phyloP scores from a whole-genome alignment of 2,888 invertebrate species.

The Orthonevra nobilis region DNA sequence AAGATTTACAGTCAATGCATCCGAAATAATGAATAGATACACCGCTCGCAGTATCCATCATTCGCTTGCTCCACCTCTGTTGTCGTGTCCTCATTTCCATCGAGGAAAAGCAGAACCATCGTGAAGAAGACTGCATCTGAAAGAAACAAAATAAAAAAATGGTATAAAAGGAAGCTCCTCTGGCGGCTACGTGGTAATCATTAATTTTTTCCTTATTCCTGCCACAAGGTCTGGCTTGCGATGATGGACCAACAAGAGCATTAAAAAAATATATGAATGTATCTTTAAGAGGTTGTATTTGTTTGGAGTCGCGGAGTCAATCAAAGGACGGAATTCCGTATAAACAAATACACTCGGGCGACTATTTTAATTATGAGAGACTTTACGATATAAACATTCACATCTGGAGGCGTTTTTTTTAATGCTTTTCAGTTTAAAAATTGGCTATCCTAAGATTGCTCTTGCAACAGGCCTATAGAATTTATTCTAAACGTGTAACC shows the following conservation, averaged over 20 bases:
- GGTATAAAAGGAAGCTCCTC: conserved; percentile 32
- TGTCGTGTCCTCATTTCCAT: conserved; percentile 7
- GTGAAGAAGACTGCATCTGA: conserved; percentile 24
- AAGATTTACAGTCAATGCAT: conserved; percentile 37
- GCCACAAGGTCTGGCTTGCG: conserved; percentile 19
- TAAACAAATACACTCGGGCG: conserved; percentile 35
- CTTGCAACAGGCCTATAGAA: not conserved
- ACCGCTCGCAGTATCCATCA: conserved; percentile 22
- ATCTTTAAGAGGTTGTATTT: conserved; percentile 28
- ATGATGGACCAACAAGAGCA: not conserved
- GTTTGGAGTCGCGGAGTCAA: conserved; percentile 43
- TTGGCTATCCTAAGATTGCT: not conserved
- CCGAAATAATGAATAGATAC: conserved; percentile 51
- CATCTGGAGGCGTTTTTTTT: conserved; percentile 13
- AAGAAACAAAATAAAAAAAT: conserved; percentile 22
- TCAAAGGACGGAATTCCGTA: conserved; percentile 20
- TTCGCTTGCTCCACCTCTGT: conserved; percentile 8
- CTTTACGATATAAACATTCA: conserved; percentile 21
- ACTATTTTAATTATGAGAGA: conserved; percentile 23
- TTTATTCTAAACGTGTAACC: not conserved
- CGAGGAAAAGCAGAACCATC: conserved; percentile 5
- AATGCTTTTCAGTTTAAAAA: too few species aligned
- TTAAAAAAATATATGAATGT: not conserved
- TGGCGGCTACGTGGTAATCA: conserved; percentile 57
- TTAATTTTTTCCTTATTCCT: conserved; percentile 36